These are phyloP conservation scores for Dascyllus trimaculatus DNA, from an alignment of 2,113 vertebrate genomes.

Conservation along the genomic window DNA sequence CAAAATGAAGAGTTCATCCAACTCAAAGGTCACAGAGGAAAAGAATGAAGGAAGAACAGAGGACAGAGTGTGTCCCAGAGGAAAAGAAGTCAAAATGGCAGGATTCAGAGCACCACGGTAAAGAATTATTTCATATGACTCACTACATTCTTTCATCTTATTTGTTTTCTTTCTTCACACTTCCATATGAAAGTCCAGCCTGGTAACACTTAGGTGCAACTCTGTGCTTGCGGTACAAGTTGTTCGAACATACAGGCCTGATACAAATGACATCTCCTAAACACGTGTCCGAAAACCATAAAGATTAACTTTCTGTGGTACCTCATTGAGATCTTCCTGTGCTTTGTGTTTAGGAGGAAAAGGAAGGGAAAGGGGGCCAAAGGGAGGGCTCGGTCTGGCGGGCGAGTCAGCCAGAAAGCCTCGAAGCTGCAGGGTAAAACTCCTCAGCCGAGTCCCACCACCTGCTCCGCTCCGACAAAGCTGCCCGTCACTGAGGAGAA, in stretches of 20 bases:
- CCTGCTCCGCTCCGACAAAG: constrained; percentile 40
- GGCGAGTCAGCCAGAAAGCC: constrained; percentile 71
- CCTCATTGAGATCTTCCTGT: constrained; percentile 33
- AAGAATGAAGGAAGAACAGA: constrained; percentile 64
- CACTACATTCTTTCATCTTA: not conserved
- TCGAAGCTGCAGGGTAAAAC: constrained; percentile 74
- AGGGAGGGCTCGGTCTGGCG: constrained; percentile 77
- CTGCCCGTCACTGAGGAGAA: constrained; percentile 50
- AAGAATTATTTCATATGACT: not conserved
- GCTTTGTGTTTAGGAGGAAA: constrained; percentile 80
- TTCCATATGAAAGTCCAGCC: constrained; percentile 27
- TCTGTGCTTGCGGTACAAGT: not conserved
- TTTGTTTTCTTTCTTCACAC: constrained; percentile 35
- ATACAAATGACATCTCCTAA: not conserved
- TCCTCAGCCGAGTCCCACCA: constrained; percentile 41
- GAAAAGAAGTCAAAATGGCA: constrained; percentile 83
- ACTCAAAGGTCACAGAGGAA: constrained; percentile 37
- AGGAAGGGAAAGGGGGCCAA: constrained; percentile 83
- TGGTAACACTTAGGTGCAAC: constrained; percentile 10
- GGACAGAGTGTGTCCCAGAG: constrained; percentile 75
- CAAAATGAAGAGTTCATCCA: constrained; percentile 28
- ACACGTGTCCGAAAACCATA: not conserved
- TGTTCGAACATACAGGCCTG: not conserved
- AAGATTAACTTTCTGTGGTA: constrained; percentile 17
- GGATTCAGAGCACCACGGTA: constrained; percentile 85